Evolutionary conservation across 2,797 vertebrate species (phyloP), one percentile per base, ranked within the genome.

Genomic region (Gadopsis marmoratus): DNA sequence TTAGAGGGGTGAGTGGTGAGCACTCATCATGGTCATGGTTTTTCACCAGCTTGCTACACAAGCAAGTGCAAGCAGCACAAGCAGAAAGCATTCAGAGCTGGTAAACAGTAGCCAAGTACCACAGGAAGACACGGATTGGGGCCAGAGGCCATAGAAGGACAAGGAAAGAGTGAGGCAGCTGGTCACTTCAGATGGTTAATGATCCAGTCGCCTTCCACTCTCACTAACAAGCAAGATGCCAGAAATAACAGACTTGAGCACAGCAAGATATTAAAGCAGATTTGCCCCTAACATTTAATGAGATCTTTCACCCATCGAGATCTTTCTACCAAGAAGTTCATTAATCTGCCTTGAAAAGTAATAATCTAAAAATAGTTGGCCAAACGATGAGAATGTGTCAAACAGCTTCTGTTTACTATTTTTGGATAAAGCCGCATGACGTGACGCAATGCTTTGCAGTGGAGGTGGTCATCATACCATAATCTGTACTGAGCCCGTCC

Each of bases 1-100:
- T 89, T 90, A 92, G 82, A 87, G 74, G 90, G 82, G 85, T 84
- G 81, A 85, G 84, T 37, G 83, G 83, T 76, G 86, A 78, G 83
- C 74, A 53, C 87, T 83, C 88, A 84, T 87, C 89, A 21, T 65
- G 85, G 89, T 84, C 74, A 66, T 74, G 82, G 62, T 83, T 89
- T 83, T 88, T 82, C 82, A 75, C 58, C 75, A 71, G 81, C 82
- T 70, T 56, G 75, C 72, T 69, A 53, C 66, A 59, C 66, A 39
- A 64, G 61, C 66, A 39, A 68, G 61, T 29, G 4, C 29, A 47
- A 72, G 65, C 26, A 31, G 79, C 81, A 85, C 70, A 82, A 48
- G 68, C 72, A 84, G 70, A 81, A 58, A 77, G 63, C 63, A 86
- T 76, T 51, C 66, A 59, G 66, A 65, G 77, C 75, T 71, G 75